phyloP scores from a whole-genome alignment of 2,797 vertebrate genomes.

The Toxotes lorentzi region DNA sequence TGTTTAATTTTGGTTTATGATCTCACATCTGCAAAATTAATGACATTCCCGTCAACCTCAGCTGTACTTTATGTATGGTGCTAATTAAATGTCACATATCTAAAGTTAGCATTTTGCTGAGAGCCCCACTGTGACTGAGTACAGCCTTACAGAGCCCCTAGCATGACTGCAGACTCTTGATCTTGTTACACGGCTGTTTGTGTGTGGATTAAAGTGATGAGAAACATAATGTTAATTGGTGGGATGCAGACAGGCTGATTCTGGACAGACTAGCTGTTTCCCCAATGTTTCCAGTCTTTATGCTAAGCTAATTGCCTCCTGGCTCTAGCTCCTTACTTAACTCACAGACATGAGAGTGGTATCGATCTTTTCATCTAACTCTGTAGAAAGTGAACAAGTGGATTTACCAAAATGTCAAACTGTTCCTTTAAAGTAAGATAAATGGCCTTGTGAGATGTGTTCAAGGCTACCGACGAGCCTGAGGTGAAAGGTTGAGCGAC shows the following conservation, averaged over 20 bases:
- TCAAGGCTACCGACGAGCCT: constrained; percentile 8
- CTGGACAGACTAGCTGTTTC: not conserved
- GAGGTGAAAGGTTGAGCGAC: constrained; percentile 26
- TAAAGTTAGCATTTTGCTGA: constrained; percentile 7
- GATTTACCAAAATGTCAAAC: constrained; percentile 40
- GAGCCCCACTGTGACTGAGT: not conserved
- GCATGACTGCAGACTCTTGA: not conserved
- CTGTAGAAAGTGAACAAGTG: constrained; percentile 16
- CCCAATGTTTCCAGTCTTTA: constrained; percentile 19
- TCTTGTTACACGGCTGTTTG: not conserved
- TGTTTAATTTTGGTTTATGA: not conserved
- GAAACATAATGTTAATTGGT: constrained; percentile 1
- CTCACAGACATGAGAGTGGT: constrained; percentile 19
- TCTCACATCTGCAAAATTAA: constrained; percentile 1
- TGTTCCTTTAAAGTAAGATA: constrained; percentile 37
- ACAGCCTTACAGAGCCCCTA: not conserved
- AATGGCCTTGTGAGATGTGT: constrained; percentile 30
- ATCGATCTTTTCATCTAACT: constrained; percentile 45
- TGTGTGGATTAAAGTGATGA: constrained; percentile 1
- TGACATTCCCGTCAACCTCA: not conserved
- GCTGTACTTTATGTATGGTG: not conserved
- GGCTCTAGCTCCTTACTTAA: constrained; percentile 21
- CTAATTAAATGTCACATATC: constrained; percentile 1
- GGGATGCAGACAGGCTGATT: not conserved
- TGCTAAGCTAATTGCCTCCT: constrained; percentile 40